These are phyloP conservation scores for Caenorhabditis sulstoni DNA, from an alignment of 2,888 invertebrate genomes.

Conservation along the genomic window DNA sequence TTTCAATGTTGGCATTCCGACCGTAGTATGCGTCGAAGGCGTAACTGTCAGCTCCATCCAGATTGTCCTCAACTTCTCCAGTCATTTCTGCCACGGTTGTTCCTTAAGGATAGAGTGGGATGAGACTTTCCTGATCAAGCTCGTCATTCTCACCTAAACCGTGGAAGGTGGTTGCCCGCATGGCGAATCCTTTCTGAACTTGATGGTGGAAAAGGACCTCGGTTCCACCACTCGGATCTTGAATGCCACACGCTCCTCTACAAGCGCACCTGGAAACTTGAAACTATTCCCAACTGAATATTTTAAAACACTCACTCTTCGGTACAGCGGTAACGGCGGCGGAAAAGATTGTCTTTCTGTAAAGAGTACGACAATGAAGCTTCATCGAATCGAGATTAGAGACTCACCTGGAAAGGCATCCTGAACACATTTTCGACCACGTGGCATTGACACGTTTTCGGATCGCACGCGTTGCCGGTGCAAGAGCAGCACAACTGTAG, in stretches of 20 bases:
- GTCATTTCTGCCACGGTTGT: neutral
- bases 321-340: neutral
- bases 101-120: neutral
- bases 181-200: neutral
- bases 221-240: neutral
- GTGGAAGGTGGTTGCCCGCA: neutral
- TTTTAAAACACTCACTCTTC: neutral
- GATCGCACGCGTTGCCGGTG: neutral
- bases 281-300: neutral
- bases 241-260: neutral
- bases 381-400: too few relatives aligned
- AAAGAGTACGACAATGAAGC: too few relatives aligned
- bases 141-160: neutral
- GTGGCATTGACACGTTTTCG: neutral
- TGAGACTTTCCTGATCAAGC: neutral
- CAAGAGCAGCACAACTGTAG: neutral
- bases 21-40: too few relatives aligned
- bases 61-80: neutral
- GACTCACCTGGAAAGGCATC: too few relatives aligned
- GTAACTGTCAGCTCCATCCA: neutral
- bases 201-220: neutral
- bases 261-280: neutral
- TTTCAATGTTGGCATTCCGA: too few relatives aligned
- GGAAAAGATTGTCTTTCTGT: too few relatives aligned
- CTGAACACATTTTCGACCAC: neutral